Percentiles rank a stretch among this genome's conserved stretches.
phyloP scores from a whole-genome alignment of 2,113 vertebrate species.

The Mionectes macconnelli region DNA sequence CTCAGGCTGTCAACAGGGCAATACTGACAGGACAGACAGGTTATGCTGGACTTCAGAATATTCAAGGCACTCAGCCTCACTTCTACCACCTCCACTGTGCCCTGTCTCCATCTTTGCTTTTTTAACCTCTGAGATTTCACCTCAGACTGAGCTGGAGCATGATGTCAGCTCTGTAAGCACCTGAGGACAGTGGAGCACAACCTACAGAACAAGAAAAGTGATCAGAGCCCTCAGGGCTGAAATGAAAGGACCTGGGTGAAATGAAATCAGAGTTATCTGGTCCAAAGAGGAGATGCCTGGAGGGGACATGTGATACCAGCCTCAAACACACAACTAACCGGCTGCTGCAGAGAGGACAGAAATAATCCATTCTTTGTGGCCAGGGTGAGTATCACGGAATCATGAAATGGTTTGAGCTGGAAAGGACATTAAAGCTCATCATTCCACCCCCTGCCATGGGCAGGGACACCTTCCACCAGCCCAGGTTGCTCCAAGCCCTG shows the following conservation, averaged over 20 bases:
- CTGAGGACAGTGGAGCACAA: neutral
- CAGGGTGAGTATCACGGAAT: neutral
- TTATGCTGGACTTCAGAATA: neutral
- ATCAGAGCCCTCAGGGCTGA: neutral
- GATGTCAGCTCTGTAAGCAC: neutral
- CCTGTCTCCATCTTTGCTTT: neutral
- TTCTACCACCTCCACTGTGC: neutral
- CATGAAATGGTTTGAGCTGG: neutral
- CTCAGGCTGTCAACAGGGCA: neutral
- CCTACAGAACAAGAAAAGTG: neutral
- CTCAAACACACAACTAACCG: neutral
- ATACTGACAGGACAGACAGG: neutral
- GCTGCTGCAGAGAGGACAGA: neutral
- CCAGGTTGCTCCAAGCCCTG: fast-evolving
- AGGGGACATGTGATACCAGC: fast-evolving
- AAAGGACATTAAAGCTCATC: neutral
- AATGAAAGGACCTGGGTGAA: neutral
- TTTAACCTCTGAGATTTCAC: neutral
- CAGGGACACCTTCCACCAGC: neutral
- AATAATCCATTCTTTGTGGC: neutral
- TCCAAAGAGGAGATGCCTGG: neutral
- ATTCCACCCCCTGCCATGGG: too few relatives aligned
- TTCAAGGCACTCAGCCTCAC: neutral
- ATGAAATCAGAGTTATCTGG: neutral
- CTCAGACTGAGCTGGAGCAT: neutral